These are phyloP conservation scores for Serrognathus titanus DNA, from an alignment of 2,888 invertebrate genomes.

Conservation along the genomic window DNA sequence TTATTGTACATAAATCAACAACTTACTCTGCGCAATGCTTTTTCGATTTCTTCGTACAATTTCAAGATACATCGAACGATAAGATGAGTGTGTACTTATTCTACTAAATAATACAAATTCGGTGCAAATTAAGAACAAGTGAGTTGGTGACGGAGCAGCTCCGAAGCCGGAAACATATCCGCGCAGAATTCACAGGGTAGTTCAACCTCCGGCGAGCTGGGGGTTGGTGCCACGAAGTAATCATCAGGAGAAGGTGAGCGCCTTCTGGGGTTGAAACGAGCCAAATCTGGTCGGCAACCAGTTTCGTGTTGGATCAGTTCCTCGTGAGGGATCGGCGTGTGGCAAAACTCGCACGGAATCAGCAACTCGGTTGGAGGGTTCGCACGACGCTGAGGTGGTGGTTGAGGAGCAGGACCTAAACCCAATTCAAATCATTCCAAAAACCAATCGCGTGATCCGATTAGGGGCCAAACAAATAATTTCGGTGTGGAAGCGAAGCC, in stretches of 20 bases:
- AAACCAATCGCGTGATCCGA: background rate
- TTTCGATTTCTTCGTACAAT: too few relatives aligned
- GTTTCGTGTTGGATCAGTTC: constrained; percentile 53
- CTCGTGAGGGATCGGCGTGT: constrained; percentile 52
- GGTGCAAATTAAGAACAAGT: constrained; percentile 36
- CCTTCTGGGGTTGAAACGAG: constrained; percentile 38
- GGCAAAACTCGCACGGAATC: constrained; percentile 58
- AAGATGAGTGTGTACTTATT: too few relatives aligned
- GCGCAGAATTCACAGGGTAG: constrained; percentile 62
- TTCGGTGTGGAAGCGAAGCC: background rate
- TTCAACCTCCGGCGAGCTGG: constrained; percentile 44
- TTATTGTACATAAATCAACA: too few relatives aligned
- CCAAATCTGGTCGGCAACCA: constrained; percentile 49
- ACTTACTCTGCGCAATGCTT: too few relatives aligned
- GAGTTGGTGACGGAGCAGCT: constrained; percentile 56
- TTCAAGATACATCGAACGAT: too few relatives aligned
- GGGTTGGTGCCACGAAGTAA: constrained; percentile 32
- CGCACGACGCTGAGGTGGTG: constrained; percentile 48
- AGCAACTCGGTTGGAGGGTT: constrained; percentile 53
- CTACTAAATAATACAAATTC: too few relatives aligned
- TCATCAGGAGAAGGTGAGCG: constrained; percentile 29
- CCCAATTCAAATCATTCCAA: background rate
- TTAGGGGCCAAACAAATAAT: background rate
- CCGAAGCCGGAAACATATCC: constrained; percentile 50
- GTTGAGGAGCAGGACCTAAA: constrained; percentile 40